Percentiles rank a stretch among this genome's conserved stretches.
Evolutionary conservation across 2,797 vertebrate genomes (phyloP).

Genomic region (Thaleichthys pacificus): DNA sequence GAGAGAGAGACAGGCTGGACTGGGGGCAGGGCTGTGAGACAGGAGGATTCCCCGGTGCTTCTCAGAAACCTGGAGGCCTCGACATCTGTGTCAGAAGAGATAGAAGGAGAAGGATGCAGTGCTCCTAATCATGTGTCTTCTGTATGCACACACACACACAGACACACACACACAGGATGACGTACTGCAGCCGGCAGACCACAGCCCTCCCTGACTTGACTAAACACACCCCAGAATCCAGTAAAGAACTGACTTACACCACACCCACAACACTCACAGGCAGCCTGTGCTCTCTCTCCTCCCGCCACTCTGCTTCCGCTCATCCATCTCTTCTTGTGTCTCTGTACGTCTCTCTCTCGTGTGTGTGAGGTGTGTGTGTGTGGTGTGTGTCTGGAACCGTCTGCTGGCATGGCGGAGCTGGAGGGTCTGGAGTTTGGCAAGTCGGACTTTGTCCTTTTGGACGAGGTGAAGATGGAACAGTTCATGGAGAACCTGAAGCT

Average conservation of each 20-base stretch:
- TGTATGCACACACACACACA: constrained; percentile 30
- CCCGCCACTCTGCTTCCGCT: background rate
- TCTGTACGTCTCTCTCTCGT: background rate
- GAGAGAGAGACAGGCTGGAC: background rate
- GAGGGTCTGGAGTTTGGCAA: constrained; percentile 89
- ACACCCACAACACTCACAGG: constrained; percentile 62
- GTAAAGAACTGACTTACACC: constrained; percentile 40
- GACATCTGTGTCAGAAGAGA: constrained; percentile 49
- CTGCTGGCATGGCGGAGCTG: constrained; percentile 82
- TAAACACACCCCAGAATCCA: constrained; percentile 49
- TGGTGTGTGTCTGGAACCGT: background rate
- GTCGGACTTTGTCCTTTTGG: constrained; percentile 91
- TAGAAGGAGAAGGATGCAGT: constrained; percentile 54
- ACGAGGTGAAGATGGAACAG: constrained; percentile 90
- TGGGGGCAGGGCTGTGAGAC: background rate
- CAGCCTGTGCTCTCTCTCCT: constrained; percentile 54
- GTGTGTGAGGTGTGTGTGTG: background rate
- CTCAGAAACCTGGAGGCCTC: constrained; percentile 13
- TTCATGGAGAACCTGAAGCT: constrained; percentile 90
- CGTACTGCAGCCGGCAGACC: constrained; percentile 65
- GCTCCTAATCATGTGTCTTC: constrained; percentile 58
- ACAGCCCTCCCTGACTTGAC: constrained; percentile 43
- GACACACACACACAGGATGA: constrained; percentile 58
- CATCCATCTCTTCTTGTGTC: constrained; percentile 15
- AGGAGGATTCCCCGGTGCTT: constrained; percentile 3